phyloP scores from a whole-genome alignment of 2,888 invertebrate genomes.

The Drosophila rellima region DNA sequence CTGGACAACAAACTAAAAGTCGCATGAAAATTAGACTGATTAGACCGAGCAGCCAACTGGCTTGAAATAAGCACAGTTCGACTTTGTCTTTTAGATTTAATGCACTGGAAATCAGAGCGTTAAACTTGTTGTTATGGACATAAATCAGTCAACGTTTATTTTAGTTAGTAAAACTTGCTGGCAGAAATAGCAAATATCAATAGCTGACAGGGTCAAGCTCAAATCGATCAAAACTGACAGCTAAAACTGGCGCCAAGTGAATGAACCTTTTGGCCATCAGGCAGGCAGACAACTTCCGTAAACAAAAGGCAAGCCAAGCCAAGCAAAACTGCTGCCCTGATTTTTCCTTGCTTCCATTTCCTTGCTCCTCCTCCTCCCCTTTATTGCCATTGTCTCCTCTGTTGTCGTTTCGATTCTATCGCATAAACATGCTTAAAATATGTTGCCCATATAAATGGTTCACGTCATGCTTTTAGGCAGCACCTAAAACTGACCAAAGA shows the following conservation, averaged over 20 bases:
- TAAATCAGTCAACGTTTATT: constrained; percentile 16
- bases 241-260: constrained; percentile 51
- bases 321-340: constrained; percentile 13
- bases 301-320: constrained; percentile 42
- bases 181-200: constrained; percentile 10
- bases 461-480: constrained; percentile 57
- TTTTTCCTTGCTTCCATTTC: neutral
- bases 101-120: constrained; percentile 3
- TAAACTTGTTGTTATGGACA: neutral
- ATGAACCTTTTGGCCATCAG: constrained; percentile 50
- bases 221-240: constrained; percentile 62
- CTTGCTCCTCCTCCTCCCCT: neutral
- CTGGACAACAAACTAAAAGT: neutral
- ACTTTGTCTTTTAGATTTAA: neutral
- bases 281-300: constrained; percentile 56
- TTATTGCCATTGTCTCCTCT: constrained; percentile 6
- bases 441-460: constrained; percentile 64
- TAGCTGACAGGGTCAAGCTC: constrained; percentile 44
- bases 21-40: constrained; percentile 5
- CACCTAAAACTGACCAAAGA: constrained; percentile 43
- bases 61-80: constrained; percentile 1
- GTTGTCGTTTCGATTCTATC: constrained; percentile 13
- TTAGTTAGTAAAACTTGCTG: constrained; percentile 10
- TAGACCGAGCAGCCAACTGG: too few relatives aligned
- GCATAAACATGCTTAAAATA: constrained; percentile 68